These are phyloP conservation scores for Vombatus ursinus DNA, from an alignment of 2,113 vertebrate genomes.

Conservation along the genomic window DNA sequence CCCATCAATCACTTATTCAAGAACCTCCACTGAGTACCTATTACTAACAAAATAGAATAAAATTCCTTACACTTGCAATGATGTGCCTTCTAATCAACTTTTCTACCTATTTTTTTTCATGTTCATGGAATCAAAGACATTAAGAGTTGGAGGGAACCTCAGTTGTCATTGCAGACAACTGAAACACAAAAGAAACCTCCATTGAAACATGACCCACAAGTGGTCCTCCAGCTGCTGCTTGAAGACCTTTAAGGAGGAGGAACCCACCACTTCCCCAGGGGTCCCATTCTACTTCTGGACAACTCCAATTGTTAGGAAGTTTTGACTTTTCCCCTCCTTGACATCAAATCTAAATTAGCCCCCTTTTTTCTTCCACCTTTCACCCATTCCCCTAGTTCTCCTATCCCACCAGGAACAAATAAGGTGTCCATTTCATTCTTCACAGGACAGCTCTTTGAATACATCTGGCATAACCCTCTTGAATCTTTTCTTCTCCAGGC, in stretches of 20 bases:
- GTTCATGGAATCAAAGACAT: neutral
- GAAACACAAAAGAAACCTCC: neutral
- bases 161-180: neutral
- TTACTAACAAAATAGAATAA: neutral
- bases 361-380: neutral
- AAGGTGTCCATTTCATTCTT: neutral
- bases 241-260: neutral
- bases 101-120: neutral
- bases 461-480: neutral
- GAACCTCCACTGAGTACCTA: neutral
- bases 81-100: neutral
- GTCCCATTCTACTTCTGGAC: neutral
- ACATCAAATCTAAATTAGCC: neutral
- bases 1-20: neutral
- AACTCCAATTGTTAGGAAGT: neutral
- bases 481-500: neutral
- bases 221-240: neutral
- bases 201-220: neutral
- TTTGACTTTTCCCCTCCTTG: neutral
- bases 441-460: neutral
- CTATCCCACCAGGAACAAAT: neutral
- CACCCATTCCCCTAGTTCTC: neutral
- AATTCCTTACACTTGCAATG: neutral
- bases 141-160: neutral
- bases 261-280: neutral